Evolutionary conservation across 2,797 vertebrate genomes (phyloP).

Genomic region (Molossus molossus): DNA sequence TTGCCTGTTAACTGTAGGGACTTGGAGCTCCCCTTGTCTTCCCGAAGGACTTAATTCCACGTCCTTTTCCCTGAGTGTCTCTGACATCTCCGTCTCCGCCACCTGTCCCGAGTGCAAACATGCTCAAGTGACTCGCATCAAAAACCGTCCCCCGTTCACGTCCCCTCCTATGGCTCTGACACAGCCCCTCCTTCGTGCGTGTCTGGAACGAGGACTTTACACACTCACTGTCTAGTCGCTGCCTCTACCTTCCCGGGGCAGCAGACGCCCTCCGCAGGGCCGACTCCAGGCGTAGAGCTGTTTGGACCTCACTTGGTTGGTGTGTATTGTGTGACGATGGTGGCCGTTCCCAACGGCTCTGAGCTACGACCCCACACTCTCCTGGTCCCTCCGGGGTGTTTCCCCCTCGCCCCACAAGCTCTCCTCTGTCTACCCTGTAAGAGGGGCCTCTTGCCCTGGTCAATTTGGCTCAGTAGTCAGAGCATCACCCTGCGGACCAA

Average conservation of each 20-base stretch:
- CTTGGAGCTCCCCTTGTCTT: neutral
- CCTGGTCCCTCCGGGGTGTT: neutral
- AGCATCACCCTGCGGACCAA: too few species aligned
- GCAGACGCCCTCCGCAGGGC: neutral
- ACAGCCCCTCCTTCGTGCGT: neutral
- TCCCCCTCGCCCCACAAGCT: neutral
- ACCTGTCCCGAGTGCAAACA: neutral
- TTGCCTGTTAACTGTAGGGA: neutral
- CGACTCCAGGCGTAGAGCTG: neutral
- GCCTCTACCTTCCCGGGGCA: neutral
- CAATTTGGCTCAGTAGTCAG: too few species aligned
- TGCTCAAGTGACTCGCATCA: neutral
- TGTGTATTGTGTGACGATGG: fast-evolving
- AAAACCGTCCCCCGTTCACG: neutral
- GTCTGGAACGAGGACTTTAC: neutral
- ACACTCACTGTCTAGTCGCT: neutral
- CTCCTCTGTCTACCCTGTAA: neutral
- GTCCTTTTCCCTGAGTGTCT: neutral
- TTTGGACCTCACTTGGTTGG: fast-evolving
- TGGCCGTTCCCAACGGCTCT: neutral
- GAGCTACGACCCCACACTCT: fast-evolving
- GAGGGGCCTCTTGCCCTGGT: neutral
- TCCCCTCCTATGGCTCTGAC: neutral
- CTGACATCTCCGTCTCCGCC: neutral
- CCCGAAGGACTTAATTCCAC: neutral